Evolutionary conservation across 1,140 invertebrate genomes (phyloP).

Genomic region (Drosophila kohkoa): DNA sequence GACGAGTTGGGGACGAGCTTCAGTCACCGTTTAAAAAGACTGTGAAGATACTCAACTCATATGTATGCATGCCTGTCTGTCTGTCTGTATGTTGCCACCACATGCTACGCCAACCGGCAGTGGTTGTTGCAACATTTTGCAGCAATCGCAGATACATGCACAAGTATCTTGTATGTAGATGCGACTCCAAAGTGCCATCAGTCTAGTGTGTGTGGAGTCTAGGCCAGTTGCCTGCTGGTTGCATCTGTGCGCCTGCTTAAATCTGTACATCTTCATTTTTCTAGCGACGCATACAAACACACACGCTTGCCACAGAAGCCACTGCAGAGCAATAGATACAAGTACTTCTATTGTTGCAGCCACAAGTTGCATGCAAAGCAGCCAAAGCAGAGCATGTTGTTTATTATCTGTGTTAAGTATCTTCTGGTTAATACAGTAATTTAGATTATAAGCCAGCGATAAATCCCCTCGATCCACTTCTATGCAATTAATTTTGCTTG

Average conservation of each 20-base stretch:
- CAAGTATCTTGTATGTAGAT: slow-evolving; percentile 15
- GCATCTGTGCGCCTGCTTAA: slow-evolving; percentile 70
- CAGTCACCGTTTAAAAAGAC: slow-evolving; percentile 24
- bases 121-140: slow-evolving; percentile 42
- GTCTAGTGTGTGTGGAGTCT: slow-evolving; percentile 23
- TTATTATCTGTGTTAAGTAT: slow-evolving; percentile 12
- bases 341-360: slow-evolving; percentile 9
- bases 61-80: background rate
- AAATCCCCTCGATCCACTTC: background rate
- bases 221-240: slow-evolving; percentile 34
- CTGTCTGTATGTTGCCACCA: background rate
- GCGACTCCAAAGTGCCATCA: slow-evolving; percentile 62
- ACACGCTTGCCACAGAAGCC: slow-evolving; percentile 17
- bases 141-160: slow-evolving; percentile 37
- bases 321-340: slow-evolving; percentile 7
- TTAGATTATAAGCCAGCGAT: slow-evolving; percentile 27
- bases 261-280: slow-evolving; percentile 83
- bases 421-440: slow-evolving; percentile 30
- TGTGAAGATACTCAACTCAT: background rate
- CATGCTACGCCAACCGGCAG: slow-evolving; percentile 10
- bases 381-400: slow-evolving; percentile 13
- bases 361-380: slow-evolving; percentile 39
- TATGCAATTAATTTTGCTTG: slow-evolving; percentile 17
- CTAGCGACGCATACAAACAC: slow-evolving; percentile 55
- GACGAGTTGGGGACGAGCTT: slow-evolving; percentile 34